Evolutionary conservation across 2,113 vertebrate genomes (phyloP).

Genomic region (Gila orcuttii): DNA sequence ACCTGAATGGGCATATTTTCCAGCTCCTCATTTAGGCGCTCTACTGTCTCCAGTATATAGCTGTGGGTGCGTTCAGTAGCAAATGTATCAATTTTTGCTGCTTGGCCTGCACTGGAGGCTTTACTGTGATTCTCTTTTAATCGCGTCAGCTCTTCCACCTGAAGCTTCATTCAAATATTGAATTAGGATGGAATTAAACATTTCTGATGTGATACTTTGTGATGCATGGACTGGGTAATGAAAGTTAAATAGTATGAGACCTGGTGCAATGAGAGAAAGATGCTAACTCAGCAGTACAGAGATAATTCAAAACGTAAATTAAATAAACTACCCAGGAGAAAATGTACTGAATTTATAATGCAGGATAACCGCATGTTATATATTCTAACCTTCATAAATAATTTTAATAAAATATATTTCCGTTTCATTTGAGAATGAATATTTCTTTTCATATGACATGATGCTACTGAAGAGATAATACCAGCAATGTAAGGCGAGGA

Average conservation of each 20-base stretch:
- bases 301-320: slow-evolving; percentile 2
- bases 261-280: slow-evolving; percentile 8
- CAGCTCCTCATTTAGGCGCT: slow-evolving; percentile 14
- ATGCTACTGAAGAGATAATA: background rate
- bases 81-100: slow-evolving; percentile 51
- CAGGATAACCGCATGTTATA: background rate
- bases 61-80: background rate
- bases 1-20: slow-evolving; percentile 6
- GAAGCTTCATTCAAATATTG: slow-evolving; percentile 73
- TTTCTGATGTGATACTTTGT: slow-evolving; percentile 21
- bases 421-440: background rate
- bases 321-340: slow-evolving; percentile 5
- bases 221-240: background rate
- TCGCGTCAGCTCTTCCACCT: slow-evolving; percentile 88
- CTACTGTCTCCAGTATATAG: background rate
- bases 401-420: background rate
- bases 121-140: slow-evolving; percentile 84
- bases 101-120: slow-evolving; percentile 73
- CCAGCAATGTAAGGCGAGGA: background rate
- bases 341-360: slow-evolving; percentile 18
- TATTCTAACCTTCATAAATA: slow-evolving; percentile 14
- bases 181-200: slow-evolving; percentile 38
- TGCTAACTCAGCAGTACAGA: slow-evolving; percentile 28
- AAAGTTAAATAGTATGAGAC: slow-evolving; percentile 21
- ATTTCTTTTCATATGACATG: background rate